Evolutionary conservation across 2,888 invertebrate genomes (phyloP), one percentile per base, ranked within the genome.

Genomic region (Polylopha cassiicola): DNA sequence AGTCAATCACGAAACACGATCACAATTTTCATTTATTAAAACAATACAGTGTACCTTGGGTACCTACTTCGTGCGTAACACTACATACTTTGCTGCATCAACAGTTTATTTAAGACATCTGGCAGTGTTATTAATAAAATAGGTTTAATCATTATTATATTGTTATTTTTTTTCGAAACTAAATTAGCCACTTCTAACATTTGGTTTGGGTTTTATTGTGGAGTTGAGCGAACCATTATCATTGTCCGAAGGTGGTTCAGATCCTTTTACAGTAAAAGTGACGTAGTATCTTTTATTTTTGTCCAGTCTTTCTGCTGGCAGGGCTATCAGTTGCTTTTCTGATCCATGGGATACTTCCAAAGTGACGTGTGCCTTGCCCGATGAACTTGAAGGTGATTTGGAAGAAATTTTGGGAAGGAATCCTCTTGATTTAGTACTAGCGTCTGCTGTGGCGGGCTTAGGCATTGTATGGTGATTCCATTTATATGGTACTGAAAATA

Each of bases 231-330:
- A 71, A 6, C 69, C 62, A 32, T 80, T 86, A 27, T 87, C 86
- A 41, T 78, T 87, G 28, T 89, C 89, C 1, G 84, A 82, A n/a
- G 87, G 81, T 15, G 85, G 85, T 43, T 86, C 86, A 2, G 89
- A 89, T 32, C 94, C 94, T 73, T 94, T 94, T 2, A 97, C 95
- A 16, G 95, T 95, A 67, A 97, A 95, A 31, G 95, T 96, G 43
- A 97, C 95, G 73, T 95, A 95, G 78, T 96, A 97, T 65, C 94
- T 89, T 76, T 95, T 96, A 68, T 93, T 94, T 65, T 92, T 93
- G 71, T 96, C 95, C 58, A 96, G 79, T 67, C 90, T 91, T 62
- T 95, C 94, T 10, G 95, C 92, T 34, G 96, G 96, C 71, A 96
- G 87, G 57, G 95, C 92, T 65, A 95, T 95, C 50, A 95, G 88